A percentile compares a stretch with the other conserved stretches of the same genome.
Evolutionary conservation across 2,888 invertebrate genomes (phyloP).

Genomic region (Kryphioiulus occultus): DNA sequence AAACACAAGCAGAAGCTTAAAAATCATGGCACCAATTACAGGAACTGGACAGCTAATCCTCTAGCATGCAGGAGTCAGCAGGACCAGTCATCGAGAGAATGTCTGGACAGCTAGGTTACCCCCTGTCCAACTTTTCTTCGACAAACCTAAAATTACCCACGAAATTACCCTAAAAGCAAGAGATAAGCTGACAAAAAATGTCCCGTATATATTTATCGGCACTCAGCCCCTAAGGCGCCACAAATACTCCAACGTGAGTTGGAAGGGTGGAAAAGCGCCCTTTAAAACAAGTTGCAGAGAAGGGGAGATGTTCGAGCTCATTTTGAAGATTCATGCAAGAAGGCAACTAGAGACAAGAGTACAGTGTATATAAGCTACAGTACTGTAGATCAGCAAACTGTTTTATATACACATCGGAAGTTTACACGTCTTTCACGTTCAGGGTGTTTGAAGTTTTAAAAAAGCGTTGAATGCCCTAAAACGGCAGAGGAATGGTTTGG

Average conservation of each 20-base stretch:
- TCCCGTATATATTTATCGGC: conserved; percentile 5
- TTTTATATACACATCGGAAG: too few species aligned
- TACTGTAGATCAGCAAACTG: too few species aligned
- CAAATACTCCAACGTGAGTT: background rate
- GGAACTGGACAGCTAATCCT: background rate
- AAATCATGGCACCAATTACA: too few species aligned
- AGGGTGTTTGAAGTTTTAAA: too few species aligned
- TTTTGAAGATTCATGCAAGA: background rate
- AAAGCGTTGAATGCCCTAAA: too few species aligned
- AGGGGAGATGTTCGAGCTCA: background rate
- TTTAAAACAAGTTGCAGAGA: background rate
- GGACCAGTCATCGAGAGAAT: background rate
- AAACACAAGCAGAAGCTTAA: too few species aligned
- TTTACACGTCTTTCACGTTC: too few species aligned
- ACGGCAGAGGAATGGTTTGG: too few species aligned
- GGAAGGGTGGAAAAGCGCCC: background rate
- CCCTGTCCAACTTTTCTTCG: background rate
- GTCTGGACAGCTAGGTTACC: background rate
- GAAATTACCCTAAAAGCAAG: background rate
- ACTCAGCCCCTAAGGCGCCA: background rate
- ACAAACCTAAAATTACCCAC: background rate
- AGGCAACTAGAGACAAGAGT: too few species aligned
- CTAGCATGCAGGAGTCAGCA: background rate
- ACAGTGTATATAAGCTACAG: too few species aligned
- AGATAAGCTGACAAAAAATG: conserved; percentile 2